A percentile compares a stretch with the other conserved stretches of the same genome.
Conservation (phyloP, 2,888 invertebrate genomes). For the Drosophila vallismaia region DNA sequence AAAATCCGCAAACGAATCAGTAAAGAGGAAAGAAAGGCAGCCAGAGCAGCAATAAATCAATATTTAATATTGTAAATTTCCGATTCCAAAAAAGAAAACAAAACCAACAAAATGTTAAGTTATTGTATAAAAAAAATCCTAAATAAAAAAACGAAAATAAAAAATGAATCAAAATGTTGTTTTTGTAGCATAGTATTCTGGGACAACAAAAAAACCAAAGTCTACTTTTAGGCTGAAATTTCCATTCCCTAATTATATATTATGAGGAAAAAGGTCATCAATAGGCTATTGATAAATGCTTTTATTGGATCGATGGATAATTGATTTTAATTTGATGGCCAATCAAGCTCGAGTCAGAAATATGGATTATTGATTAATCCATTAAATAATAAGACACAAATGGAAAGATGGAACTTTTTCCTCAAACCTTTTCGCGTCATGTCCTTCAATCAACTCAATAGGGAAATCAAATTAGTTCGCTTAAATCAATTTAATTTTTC, state of each 20-base stretch:
- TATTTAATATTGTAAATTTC: conserved; percentile 82
- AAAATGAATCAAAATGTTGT: conserved; percentile 4
- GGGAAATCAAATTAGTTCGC: too few species aligned
- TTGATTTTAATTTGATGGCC: not conserved
- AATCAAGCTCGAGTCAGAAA: too few species aligned
- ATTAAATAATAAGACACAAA: too few species aligned
- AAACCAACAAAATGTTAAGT: conserved; percentile 70
- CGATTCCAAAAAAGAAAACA: conserved; percentile 69
- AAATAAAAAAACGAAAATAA: conserved; percentile 60
- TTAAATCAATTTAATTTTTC: too few species aligned
- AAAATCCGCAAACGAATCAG: conserved; percentile 38
- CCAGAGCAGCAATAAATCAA: conserved; percentile 56
- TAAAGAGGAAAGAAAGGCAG: conserved; percentile 43
- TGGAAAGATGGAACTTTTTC: too few species aligned
- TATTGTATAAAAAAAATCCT: conserved; percentile 73
- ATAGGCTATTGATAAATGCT: too few species aligned
- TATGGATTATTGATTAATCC: too few species aligned
- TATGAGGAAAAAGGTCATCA: too few species aligned
- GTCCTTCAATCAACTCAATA: too few species aligned
- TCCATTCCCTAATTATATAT: too few species aligned
- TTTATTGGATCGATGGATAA: not conserved
- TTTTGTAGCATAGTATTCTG: conserved; percentile 6
- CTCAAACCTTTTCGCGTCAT: too few species aligned
- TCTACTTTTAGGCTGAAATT: not conserved
- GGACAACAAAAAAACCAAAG: not conserved